Evolutionary conservation across 2,797 vertebrate genomes (phyloP), one percentile per base, ranked within the genome.

Genomic region (Microchirus variegatus): DNA sequence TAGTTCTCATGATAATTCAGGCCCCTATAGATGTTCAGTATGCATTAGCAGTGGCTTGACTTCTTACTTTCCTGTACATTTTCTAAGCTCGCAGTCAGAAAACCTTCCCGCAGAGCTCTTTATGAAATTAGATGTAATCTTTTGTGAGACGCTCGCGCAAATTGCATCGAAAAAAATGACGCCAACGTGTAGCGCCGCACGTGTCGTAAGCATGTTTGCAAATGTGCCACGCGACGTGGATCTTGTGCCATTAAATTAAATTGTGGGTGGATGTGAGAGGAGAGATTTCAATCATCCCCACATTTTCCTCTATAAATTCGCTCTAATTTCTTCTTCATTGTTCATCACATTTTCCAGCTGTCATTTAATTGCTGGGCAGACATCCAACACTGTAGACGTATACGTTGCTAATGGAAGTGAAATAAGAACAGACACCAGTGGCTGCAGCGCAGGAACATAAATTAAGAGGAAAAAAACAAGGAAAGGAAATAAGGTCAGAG

Each of bases 101-200:
- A 72, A 79, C 81, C 80, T 53, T 77, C 59, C 52, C 53, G 57
- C 67, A 2, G 58, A 81, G 79, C 71, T 81, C 73, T 69, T 85
- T 83, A 84, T 46, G 16, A 80, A 80, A 84, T 79, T 48, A 82
- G 77, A 87, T 84, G 63, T 65, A 75, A 87, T 87, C 59, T 75
- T 73, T 60, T 67, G 65, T 26, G 53, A 75, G 59, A 79, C 17
- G 73, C 64, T 70, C 50, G 75, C 73, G 72, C 65, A 80, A 86
- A 89, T 78, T 64, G 52, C 65, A 69, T 76, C 47, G 12, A 42
- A 74, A 42, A 74, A 48, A 75, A 85, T 78, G 51, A 81, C 77
- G 61, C 78, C 42, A 22, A n/a, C n/a, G n/a, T n/a, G n/a, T n/a
- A n/a, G n/a, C n/a, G n/a, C n/a, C n/a, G n/a, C n/a, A n/a, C n/a